Base-by-base conservation (phyloP, 2,888 invertebrate genomes). In the Halictus quadricinctus region DNA sequence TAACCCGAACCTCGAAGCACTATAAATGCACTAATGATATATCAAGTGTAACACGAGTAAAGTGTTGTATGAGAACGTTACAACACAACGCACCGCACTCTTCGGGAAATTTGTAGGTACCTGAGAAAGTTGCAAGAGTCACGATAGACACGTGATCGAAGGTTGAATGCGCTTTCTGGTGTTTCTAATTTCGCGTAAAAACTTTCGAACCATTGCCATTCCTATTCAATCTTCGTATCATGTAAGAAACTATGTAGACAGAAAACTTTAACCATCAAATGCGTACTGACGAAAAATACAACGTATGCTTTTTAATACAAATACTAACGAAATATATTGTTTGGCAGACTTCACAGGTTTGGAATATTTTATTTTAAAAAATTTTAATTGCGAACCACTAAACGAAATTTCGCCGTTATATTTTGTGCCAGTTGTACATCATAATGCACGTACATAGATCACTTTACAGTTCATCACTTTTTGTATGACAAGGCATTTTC, bases 11-110 rank as follows among this genome's bases (percentile, higher is more conserved):
- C 75, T 48, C 72, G 88, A 88, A 88, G 88, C 91, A 91, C 92
- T 88, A 88, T 76, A 88, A 88, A 90, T 83, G 88, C 89, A 88
- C 86, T 87, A 88, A 86, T 92, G 90, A 90, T 90, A 91, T 89
- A 90, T 88, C 87, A 89, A 90, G 80, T 78, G 79, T 88, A 88
- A 89, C 88, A 88, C 86, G 80, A 88, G 75, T 88, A 80, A 88
- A 91, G 84, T 87, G 88, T 91, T 91, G 91, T 85, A 88, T 88
- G 87, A 86, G 85, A 86, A 87, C 81, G 84, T 88, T 84, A 76
- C 80, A 88, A 88, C 87, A 79, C 73, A 64, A 74, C 69, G 64
- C 84, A 80, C 77, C 79, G 79, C 83, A 85, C 80, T 76, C 86
- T 81, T 81, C 43, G 70, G 50, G 76, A 88, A 85, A 75, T 79